Conservation (phyloP, 2,113 vertebrate species). For the Crotalus tigris region DNA sequence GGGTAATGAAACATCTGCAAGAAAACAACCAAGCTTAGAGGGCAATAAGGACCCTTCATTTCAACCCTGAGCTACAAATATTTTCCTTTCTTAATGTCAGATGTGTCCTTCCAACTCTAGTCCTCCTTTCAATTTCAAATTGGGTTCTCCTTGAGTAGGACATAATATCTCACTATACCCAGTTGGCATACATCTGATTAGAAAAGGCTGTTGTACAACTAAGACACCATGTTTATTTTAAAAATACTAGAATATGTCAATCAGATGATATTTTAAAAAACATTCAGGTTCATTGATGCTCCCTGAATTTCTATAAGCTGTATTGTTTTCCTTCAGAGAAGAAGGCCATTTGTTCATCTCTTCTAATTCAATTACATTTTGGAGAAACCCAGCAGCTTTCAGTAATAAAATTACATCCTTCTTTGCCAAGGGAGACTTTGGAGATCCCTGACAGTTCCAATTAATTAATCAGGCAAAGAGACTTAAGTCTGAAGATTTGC, state of each 20-base stretch:
- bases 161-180: not conserved
- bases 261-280: conserved; percentile 18
- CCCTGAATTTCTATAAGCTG: conserved; percentile 45
- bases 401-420: conserved; percentile 62
- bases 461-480: conserved; percentile 52
- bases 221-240: not conserved
- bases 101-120: not conserved
- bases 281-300: conserved; percentile 7
- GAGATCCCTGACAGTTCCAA: conserved; percentile 57
- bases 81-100: not conserved
- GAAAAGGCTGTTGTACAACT: not conserved
- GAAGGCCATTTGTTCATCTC: conserved; percentile 47
- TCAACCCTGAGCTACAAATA: not conserved
- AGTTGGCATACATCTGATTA: not conserved
- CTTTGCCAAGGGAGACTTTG: conserved; percentile 58
- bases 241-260: not conserved
- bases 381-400: conserved; percentile 59
- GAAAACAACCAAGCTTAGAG: not conserved
- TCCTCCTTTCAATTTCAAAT: not conserved
- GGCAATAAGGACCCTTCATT: not conserved
- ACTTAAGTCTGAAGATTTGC: conserved; percentile 29
- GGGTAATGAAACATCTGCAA: not conserved
- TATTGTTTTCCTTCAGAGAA: conserved; percentile 48
- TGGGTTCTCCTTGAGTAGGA: not conserved
- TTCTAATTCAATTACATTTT: conserved; percentile 60